Base-by-base conservation (phyloP, 2,888 invertebrate genomes). In the Volucella bombylans region DNA sequence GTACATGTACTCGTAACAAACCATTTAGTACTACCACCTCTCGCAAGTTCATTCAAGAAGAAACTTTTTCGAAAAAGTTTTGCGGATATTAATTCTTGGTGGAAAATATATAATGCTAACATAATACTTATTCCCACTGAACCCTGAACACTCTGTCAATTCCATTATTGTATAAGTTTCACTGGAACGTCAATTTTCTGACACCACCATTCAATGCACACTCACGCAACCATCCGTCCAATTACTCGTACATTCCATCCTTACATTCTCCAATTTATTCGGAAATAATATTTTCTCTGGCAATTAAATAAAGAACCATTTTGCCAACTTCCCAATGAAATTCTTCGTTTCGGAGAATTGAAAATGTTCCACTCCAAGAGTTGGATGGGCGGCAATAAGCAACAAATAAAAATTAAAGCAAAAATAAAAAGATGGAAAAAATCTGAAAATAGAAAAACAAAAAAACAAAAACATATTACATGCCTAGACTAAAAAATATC, bases 401-500 rank as follows among this genome's bases (percentile, higher is more conserved):
- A 38, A 18, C 18, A 12, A n/a, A 39, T 49, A 23, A 61, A 31
- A 31, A 31, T 10, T 15, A 2, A 50, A n/a, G 39, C n/a, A 68
- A 68, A 69, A 50, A 57, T 12, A 45, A 39, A 55, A 47, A 59
- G 52, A 55, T 71, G 54, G 67, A 62, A 77, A 78, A 31, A 31
- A 4, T 31, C 31, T 31, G 31, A 31, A 31, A 31, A 4, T 14
- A 0, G n/a, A n/a, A 18, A 10, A 64, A 68, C 64, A 45, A 57
- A 14, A 45, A 39, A 47, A 47, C 50, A 50, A 55, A 65, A 52
- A 67, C 62, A 77, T 78, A 82, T 81, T 81, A 52, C 41, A 50
- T 61, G 52, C 79, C 14, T 47, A 68, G 68, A 73, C 69, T 79
- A 73, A 14, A 64, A 31, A 73, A 82, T 59, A 74, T 74, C 69